These are phyloP conservation scores for Tokudaia muenninki DNA, from an alignment of 2,797 vertebrate species.

Conservation along the genomic window DNA sequence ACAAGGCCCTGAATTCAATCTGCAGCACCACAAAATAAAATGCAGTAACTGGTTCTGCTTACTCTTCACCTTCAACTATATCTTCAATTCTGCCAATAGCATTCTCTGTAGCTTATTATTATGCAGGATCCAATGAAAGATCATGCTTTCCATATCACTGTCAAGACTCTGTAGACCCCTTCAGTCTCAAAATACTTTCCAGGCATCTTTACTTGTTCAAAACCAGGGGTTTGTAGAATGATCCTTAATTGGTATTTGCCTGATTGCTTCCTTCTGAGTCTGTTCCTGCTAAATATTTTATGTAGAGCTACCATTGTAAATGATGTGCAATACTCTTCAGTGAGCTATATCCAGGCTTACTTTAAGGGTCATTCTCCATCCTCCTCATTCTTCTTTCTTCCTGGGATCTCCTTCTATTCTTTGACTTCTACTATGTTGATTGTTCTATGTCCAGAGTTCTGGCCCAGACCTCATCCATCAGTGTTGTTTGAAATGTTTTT, in stretches of 20 bases:
- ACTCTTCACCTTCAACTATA: neutral
- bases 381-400: neutral
- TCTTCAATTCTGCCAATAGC: neutral
- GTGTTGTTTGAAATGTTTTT: neutral
- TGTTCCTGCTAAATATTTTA: constrained; percentile 29
- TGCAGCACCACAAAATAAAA: neutral
- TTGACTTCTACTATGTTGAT: neutral
- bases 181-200: neutral
- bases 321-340: neutral
- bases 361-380: neutral
- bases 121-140: neutral
- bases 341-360: neutral
- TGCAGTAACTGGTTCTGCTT: neutral
- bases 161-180: neutral
- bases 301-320: neutral
- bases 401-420: neutral
- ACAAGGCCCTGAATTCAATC: neutral
- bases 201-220: neutral
- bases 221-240: neutral
- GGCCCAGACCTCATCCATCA: neutral
- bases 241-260: neutral
- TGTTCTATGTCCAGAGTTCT: neutral
- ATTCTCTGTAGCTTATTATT: neutral
- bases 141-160: neutral
- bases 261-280: neutral